Evolutionary conservation across 2,797 vertebrate species (phyloP).

Genomic region (Rhadinocentrus ornatus): DNA sequence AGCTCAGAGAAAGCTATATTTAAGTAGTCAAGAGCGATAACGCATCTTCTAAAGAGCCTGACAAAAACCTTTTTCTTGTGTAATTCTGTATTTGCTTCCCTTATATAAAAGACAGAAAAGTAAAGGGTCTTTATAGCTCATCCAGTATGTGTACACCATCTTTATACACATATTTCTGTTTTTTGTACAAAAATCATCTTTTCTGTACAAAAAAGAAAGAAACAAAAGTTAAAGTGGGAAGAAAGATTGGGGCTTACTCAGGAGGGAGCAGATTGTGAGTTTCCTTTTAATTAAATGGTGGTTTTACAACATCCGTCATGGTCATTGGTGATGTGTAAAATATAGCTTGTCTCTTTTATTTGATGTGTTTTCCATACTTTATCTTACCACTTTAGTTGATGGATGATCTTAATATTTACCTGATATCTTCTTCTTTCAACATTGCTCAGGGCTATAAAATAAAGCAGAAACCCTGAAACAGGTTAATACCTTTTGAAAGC

Average conservation of each 20-base stretch:
- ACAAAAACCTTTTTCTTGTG: constrained; percentile 24
- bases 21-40: constrained; percentile 4
- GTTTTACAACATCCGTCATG: constrained; percentile 55
- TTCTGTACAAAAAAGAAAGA: constrained; percentile 3
- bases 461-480: constrained; percentile 45
- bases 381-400: constrained; percentile 59
- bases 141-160: not conserved
- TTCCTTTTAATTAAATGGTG: constrained; percentile 65
- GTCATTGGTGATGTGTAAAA: constrained; percentile 52
- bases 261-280: constrained; percentile 55
- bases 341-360: constrained; percentile 25
- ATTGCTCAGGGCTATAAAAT: constrained; percentile 11
- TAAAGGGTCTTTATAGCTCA: not conserved
- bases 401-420: constrained; percentile 77
- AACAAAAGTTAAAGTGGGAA: constrained; percentile 33
- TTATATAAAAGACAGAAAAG: not conserved
- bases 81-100: constrained; percentile 3
- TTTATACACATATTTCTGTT: not conserved
- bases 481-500: constrained; percentile 52
- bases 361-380: constrained; percentile 29
- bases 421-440: constrained; percentile 23
- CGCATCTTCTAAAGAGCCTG: not conserved
- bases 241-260: constrained; percentile 67
- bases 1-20: constrained; percentile 13
- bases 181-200: not conserved